Evolutionary conservation across 2,888 invertebrate species (phyloP).

Genomic region (Baronia brevicornis): DNA sequence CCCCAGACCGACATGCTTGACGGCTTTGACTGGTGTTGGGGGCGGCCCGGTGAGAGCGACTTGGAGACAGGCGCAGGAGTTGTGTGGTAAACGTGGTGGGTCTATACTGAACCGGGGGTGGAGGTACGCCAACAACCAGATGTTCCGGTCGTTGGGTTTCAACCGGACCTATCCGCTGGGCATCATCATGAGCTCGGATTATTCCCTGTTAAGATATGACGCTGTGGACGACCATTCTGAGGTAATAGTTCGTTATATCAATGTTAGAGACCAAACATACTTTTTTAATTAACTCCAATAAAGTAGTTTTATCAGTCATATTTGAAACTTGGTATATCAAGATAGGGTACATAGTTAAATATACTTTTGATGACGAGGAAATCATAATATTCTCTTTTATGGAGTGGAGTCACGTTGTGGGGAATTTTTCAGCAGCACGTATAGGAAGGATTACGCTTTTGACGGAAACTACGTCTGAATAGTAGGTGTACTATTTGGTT

Average conservation of each 20-base stretch:
- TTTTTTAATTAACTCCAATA: no score
- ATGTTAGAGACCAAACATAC: no score
- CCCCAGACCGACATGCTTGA: conserved; percentile 51
- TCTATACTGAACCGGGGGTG: conserved; percentile 55
- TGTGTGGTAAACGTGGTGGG: conserved; percentile 42
- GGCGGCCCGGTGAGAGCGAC: conserved; percentile 51
- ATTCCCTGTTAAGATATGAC: conserved; percentile 32
- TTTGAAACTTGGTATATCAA: no score
- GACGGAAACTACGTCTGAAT: no score
- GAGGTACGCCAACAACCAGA: conserved; percentile 52
- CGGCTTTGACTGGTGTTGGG: conserved; percentile 32
- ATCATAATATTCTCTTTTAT: no score
- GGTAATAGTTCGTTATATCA: conserved; percentile 28
- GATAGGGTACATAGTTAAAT: no score
- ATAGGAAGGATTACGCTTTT: no score
- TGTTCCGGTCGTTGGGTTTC: conserved; percentile 25
- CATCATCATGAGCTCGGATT: conserved; percentile 33
- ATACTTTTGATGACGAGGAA: no score
- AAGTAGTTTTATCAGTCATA: no score
- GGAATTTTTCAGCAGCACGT: no score
- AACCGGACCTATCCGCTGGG: conserved; percentile 44
- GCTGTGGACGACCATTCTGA: conserved; percentile 29
- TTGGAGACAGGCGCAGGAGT: conserved; percentile 47
- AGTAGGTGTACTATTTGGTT: no score
- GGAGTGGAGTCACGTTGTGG: no score